Conservation (phyloP, 2,797 vertebrate genomes). For the Gymnocypris eckloni region DNA sequence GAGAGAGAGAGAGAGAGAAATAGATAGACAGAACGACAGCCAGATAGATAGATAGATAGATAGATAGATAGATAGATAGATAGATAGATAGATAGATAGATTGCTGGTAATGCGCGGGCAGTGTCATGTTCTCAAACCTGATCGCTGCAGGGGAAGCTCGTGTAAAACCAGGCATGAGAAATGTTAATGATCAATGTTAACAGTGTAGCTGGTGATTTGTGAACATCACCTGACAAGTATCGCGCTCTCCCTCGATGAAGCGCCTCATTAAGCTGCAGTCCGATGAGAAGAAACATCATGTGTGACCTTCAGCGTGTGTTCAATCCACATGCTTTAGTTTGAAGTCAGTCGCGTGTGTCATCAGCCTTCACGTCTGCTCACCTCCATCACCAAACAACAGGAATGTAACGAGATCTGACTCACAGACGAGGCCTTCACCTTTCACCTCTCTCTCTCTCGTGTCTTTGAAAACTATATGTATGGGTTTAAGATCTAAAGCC, state of each 20-base stretch:
- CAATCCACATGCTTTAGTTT: background rate
- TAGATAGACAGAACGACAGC: too few relatives aligned
- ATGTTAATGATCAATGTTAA: slow-evolving; percentile 29
- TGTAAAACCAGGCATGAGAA: slow-evolving; percentile 39
- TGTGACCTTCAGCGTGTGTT: background rate
- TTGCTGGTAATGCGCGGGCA: slow-evolving; percentile 10
- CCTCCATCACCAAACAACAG: background rate
- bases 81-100: too few relatives aligned
- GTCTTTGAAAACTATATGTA: background rate
- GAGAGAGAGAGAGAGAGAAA: too few relatives aligned
- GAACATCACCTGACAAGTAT: slow-evolving; percentile 24
- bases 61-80: too few relatives aligned
- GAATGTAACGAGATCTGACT: background rate
- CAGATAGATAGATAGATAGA: too few relatives aligned
- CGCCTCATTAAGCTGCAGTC: background rate
- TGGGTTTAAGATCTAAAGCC: background rate
- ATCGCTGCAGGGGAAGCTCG: slow-evolving; percentile 12
- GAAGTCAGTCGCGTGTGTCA: background rate
- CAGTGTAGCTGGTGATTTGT: slow-evolving; percentile 24
- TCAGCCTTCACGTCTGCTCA: background rate
- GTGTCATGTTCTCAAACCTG: slow-evolving; percentile 34
- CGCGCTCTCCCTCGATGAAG: background rate
- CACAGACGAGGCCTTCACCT: background rate
- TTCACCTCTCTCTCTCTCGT: background rate
- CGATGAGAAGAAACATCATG: background rate